phyloP scores from a whole-genome alignment of 2,888 invertebrate species.

The Thereva unica region DNA sequence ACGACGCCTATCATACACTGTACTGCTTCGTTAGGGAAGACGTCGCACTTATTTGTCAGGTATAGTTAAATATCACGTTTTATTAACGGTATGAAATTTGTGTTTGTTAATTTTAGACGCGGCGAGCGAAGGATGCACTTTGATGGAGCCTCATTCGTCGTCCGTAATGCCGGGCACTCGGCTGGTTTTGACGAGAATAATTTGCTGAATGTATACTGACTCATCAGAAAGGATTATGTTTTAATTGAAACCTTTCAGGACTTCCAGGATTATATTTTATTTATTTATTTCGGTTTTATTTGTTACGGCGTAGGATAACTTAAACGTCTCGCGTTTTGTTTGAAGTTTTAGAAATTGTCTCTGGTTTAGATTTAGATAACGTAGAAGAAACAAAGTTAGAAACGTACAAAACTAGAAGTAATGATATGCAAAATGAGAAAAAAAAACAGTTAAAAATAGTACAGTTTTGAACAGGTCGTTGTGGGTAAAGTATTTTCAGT shows the following conservation, averaged over 20 bases:
- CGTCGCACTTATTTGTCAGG: constrained; percentile 73
- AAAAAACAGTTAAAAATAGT: too few species aligned
- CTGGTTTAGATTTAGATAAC: too few species aligned
- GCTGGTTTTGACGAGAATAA: constrained; percentile 90
- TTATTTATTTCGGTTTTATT: constrained; percentile 18
- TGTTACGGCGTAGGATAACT: too few species aligned
- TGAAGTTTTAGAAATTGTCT: too few species aligned
- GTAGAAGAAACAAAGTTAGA: too few species aligned
- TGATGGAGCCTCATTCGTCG: constrained; percentile 84
- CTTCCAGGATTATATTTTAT: constrained; percentile 17
- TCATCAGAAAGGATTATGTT: neutral
- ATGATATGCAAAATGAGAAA: too few species aligned
- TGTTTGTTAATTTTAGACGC: constrained; percentile 60
- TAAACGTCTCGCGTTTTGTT: too few species aligned
- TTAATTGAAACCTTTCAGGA: constrained; percentile 5
- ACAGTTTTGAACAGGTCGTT: neutral
- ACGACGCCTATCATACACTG: constrained; percentile 85
- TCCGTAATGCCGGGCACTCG: constrained; percentile 87
- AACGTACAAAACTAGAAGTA: too few species aligned
- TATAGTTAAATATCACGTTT: constrained; percentile 46
- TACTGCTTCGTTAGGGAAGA: constrained; percentile 82
- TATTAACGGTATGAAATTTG: neutral
- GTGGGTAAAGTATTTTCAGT: too few species aligned
- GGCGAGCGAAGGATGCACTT: constrained; percentile 89
- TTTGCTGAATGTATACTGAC: constrained; percentile 83